Evolutionary conservation across 2,888 invertebrate species (phyloP), one percentile per base, ranked within the genome.

Genomic region (Marronus borbonicus): DNA sequence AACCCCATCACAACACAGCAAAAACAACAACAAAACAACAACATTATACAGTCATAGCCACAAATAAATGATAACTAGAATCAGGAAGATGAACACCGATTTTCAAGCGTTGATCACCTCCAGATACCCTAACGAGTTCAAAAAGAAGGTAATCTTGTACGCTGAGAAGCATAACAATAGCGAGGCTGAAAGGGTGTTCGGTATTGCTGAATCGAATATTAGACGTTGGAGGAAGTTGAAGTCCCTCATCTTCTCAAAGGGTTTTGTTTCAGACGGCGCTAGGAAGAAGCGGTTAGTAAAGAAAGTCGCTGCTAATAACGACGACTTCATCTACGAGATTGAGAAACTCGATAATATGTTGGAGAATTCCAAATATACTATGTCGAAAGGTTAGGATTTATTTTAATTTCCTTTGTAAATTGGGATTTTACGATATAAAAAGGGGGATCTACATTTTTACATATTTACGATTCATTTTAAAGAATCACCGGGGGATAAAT

Each of bases 201-300:
- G 87, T 39, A 83, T 88, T 7, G 83, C 85, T 65, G 87, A 86
- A 68, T 85, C 86, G 3, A 88, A 87, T 55, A 84, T 88, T 1
- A 83, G 85, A 72, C 83, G 87, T 74, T 88, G 88, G 87, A 81
- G 85, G 50, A 83, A 85, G 39, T 78, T 85, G 24, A 84, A 83
- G 81, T 44, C 77, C 24, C 79, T 76, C 31, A 78, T 80, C 44
- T 70, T 76, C n/a, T 62, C 69, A 31, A 66, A 69, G n/a, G 39
- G 60, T 49, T 70, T 69, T 60, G 64, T 70, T 62, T 70, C 72
- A 64, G 78, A 78, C 4, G 8, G 12, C 44, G 28, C 55, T 55
- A 66, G 55, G 58, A 66, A 75, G 8, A 76, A 60, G n/a, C 44
- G 69, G 3, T 50, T 69, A 17, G 64, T 64, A 20, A 78, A 74